A percentile compares a stretch with the other conserved stretches of the same genome.
phyloP scores from a whole-genome alignment of 2,113 vertebrate species.

The Trachemys scripta region DNA sequence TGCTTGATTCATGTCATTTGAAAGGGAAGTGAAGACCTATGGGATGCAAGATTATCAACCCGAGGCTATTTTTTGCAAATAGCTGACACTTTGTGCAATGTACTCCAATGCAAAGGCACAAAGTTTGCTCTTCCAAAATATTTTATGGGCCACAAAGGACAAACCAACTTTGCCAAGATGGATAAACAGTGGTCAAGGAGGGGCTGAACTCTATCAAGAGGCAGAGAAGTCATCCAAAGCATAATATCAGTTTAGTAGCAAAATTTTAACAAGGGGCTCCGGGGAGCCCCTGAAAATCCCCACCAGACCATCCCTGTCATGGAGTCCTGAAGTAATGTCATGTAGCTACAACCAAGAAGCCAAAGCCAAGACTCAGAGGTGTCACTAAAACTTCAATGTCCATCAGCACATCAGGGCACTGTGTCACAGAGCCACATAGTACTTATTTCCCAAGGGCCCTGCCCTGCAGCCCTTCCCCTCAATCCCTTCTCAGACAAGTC shows the following conservation, averaged over 20 bases:
- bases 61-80: not conserved
- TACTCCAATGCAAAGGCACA: not conserved
- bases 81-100: not conserved
- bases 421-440: not conserved
- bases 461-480: not conserved
- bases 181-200: not conserved
- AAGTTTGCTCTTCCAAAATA: not conserved
- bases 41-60: not conserved
- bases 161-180: not conserved
- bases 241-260: not conserved
- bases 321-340: not conserved
- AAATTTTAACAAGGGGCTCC: not conserved
- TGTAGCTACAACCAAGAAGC: not conserved
- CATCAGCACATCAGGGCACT: not conserved
- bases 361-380: not conserved
- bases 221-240: not conserved
- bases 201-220: not conserved
- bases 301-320: not conserved
- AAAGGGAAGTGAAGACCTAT: not conserved
- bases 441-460: not conserved
- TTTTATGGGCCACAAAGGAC: not conserved
- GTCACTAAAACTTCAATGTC: not conserved
- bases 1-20: not conserved
- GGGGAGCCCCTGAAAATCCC: not conserved
- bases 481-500: not conserved